phyloP scores from a whole-genome alignment of 2,113 vertebrate species.

The Todiramphus saurophagus region DNA sequence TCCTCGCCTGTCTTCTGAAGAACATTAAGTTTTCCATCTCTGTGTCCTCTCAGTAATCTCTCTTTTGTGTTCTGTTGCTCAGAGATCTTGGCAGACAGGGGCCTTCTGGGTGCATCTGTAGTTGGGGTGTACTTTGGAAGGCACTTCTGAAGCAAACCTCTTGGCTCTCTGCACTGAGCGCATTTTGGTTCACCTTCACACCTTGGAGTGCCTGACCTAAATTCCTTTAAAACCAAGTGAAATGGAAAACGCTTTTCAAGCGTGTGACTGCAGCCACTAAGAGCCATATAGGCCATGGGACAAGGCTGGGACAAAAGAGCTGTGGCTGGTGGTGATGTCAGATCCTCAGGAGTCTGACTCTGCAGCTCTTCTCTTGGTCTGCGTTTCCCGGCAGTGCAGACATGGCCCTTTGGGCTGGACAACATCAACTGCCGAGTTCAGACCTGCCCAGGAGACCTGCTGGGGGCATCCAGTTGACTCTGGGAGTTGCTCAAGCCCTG shows the following conservation, averaged over 20 bases:
- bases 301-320: not conserved
- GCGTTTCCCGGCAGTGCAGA: not conserved
- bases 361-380: not conserved
- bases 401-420: not conserved
- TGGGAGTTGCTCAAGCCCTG: fast-evolving
- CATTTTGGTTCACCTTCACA: not conserved
- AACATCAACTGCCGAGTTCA: not conserved
- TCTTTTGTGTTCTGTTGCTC: not conserved
- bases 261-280: not conserved
- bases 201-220: not conserved
- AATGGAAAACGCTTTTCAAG: not conserved
- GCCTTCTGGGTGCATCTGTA: not conserved
- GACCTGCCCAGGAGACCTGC: too few relatives aligned
- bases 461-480: not conserved
- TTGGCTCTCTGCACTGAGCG: not conserved
- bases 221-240: not conserved
- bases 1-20: not conserved
- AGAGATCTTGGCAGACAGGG: not conserved
- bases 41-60: not conserved
- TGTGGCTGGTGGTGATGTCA: not conserved
- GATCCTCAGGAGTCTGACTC: not conserved
- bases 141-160: not conserved
- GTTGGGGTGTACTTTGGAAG: not conserved
- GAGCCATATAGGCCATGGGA: not conserved
- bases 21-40: not conserved